Percentiles rank a stretch among this genome's conserved stretches.
Conservation (phyloP, 2,888 invertebrate genomes). For the Drosophila neutralis region DNA sequence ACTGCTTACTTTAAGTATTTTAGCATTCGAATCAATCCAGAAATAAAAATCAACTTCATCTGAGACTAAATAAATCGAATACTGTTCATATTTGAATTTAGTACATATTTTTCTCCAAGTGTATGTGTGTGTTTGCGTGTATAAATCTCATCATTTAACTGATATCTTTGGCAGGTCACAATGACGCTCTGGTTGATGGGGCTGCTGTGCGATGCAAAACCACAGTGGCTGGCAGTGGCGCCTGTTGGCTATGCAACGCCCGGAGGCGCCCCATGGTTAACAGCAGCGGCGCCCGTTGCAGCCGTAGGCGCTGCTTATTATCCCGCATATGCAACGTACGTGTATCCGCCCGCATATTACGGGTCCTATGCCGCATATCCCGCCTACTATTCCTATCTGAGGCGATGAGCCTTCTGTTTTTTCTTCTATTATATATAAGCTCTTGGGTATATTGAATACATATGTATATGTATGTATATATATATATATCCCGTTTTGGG, state of each 20-base stretch:
- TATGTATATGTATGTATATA: neutral
- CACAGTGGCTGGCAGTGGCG: slow-evolving; percentile 64
- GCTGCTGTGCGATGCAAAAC: slow-evolving; percentile 50
- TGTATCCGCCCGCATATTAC: slow-evolving; percentile 69
- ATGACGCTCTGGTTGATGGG: slow-evolving; percentile 35
- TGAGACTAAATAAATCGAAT: neutral
- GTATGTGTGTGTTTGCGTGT: neutral
- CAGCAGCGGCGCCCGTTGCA: slow-evolving; percentile 37
- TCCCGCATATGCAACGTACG: slow-evolving; percentile 71
- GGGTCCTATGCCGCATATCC: slow-evolving; percentile 74
- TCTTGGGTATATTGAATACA: neutral
- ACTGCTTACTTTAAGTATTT: neutral
- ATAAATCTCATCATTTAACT: neutral
- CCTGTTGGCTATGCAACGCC: slow-evolving; percentile 70
- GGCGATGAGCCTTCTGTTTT: slow-evolving; percentile 54
- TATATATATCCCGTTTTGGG: slow-evolving; percentile 4
- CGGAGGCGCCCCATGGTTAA: slow-evolving; percentile 50
- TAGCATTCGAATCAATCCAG: neutral
- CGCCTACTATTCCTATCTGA: slow-evolving; percentile 65
- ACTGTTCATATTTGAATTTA: neutral
- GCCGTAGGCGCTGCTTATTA: slow-evolving; percentile 58
- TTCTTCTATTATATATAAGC: neutral
- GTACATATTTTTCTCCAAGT: neutral
- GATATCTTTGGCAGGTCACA: slow-evolving; percentile 48
- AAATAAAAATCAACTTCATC: neutral